These are phyloP conservation scores for Epizoanthus scotinus DNA, from an alignment of 92 coral and sea anemone species.

Conservation along the genomic window DNA sequence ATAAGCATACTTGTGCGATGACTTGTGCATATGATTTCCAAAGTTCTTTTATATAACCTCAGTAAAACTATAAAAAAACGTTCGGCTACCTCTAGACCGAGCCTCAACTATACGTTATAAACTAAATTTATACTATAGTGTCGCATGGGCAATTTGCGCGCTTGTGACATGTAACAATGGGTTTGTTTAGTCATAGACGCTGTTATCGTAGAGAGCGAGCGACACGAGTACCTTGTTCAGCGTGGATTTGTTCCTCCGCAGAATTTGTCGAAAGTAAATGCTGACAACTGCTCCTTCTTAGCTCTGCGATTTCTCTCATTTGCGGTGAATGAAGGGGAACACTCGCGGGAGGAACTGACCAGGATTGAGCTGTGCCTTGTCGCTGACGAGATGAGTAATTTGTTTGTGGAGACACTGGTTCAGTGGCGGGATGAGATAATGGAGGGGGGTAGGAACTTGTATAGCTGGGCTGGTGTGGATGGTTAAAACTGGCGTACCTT, in stretches of 20 bases:
- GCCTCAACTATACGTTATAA: no score
- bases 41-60: not conserved
- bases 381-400: conserved; percentile 31
- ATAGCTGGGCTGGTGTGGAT: conserved; percentile 10
- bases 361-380: conserved; percentile 8
- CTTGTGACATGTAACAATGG: not conserved
- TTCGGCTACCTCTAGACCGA: no score
- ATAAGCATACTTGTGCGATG: not conserved
- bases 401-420: conserved; percentile 1
- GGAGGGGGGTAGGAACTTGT: conserved; percentile 61
- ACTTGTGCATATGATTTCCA: not conserved
- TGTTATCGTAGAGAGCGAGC: not conserved
- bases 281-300: conserved; percentile 27
- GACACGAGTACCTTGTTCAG: conserved; percentile 16
- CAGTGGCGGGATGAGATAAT: conserved; percentile 56
- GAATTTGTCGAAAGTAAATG: conserved; percentile 22
- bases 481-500: conserved; percentile 3
- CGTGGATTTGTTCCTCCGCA: conserved; percentile 4
- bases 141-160: not conserved
- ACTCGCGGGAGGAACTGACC: conserved; percentile 22
- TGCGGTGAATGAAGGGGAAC: conserved; percentile 16
- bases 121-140: no score
- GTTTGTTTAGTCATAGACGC: no score
- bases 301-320: conserved; percentile 29
- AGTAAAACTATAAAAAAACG: no score